A percentile compares a stretch with the other conserved stretches of the same genome.
Conservation (phyloP, 2,888 invertebrate species). For the Campoletis raptor region DNA sequence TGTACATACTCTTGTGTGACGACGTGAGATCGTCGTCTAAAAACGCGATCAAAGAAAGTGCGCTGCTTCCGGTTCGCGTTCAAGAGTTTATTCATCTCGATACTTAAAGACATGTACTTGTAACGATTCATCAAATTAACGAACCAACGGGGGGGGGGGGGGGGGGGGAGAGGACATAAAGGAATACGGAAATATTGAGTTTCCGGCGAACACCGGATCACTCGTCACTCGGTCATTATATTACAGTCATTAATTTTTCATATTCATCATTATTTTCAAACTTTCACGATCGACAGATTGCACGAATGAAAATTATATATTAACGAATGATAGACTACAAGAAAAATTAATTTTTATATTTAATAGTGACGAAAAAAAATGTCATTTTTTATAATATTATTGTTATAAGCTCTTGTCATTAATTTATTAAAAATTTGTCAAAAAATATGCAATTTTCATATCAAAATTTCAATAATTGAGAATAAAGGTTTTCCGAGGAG, state of each 20-base stretch:
- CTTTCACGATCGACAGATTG: conserved; percentile 6
- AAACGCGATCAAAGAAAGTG: conserved; percentile 54
- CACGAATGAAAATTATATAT: background rate
- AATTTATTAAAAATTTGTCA: too few relatives aligned
- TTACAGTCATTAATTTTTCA: background rate
- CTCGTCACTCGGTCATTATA: conserved; percentile 3
- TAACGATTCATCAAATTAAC: conserved; percentile 30
- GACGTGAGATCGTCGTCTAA: conserved; percentile 43
- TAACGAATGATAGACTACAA: background rate
- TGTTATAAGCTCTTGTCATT: background rate
- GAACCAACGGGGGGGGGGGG: background rate
- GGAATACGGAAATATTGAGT: conserved; percentile 2
- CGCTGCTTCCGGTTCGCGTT: conserved; percentile 41
- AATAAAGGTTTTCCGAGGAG: background rate
- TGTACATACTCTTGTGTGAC: background rate
- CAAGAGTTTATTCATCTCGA: background rate
- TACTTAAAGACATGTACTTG: background rate
- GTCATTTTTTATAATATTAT: background rate
- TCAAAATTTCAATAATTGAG: background rate
- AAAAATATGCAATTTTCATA: background rate
- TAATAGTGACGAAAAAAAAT: background rate
- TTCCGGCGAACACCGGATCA: background rate
- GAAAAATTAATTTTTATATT: background rate
- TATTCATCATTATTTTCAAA: background rate
- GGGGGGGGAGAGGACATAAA: too few relatives aligned